Evolutionary conservation across 2,113 vertebrate species (phyloP), one percentile per base, ranked within the genome.

Genomic region (Sylvia atricapilla): DNA sequence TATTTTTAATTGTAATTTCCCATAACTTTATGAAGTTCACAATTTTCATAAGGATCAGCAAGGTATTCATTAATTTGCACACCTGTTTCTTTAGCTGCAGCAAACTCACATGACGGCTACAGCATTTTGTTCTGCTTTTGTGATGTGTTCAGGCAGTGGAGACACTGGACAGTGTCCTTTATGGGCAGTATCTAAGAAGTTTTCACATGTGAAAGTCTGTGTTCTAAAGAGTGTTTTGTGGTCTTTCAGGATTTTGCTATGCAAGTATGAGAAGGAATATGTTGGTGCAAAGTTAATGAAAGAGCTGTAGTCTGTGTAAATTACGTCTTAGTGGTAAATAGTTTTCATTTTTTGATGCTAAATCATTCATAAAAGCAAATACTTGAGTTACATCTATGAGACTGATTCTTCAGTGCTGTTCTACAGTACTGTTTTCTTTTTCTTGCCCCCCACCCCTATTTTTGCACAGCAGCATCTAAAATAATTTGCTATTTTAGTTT

Each of bases 401-500:
- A n/a, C 19, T 63, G 4, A 64, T 80, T 86, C 41, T 88, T 27
- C 15, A 66, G 68, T 69, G n/a, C 63, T 59, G 22, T 53, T 93
- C 28, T 85, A 30, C 6, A 55, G 84, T 63, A 52, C 19, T 44
- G 9, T 46, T 72, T 64, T 39, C 47, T 79, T 79, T 59, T 44
- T 64, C 21, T 23, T 24, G 2, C 8, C 3, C 2, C 15, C 7
- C 10, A 0, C 0, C 12, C 17, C 21, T 10, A 10, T 39, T 84
- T 90, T 90, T 92, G 33, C 56, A 84, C 4, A 46, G 72, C 67
- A 80, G 19, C 73, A 81, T 94, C 44, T 89, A n/a, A 72, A 92
- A 31, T 39, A 3, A 43, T 39, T 73, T 67, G 2, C 50, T 69
- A 13, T 28, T 86, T 74, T 75, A 39, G 37, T 41, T 33, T 72